phyloP scores from a whole-genome alignment of 2,797 vertebrate genomes.

The Karalla daura region DNA sequence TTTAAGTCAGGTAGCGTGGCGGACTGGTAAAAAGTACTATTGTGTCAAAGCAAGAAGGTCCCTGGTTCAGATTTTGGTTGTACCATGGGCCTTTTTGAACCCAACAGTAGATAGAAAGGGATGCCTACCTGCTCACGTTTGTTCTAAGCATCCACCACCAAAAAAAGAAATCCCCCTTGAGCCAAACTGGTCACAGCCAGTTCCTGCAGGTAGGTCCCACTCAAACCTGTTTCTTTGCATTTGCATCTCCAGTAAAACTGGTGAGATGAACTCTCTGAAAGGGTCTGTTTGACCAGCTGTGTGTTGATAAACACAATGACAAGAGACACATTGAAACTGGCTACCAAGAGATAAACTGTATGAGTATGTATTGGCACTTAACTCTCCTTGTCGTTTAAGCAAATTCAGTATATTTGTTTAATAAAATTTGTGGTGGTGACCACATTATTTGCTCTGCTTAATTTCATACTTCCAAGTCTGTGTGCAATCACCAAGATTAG shows the following conservation, averaged over 20 bases:
- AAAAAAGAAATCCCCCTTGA: neutral
- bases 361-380: neutral
- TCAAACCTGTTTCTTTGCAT: conserved; percentile 17
- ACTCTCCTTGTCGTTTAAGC: neutral
- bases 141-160: neutral
- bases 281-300: conserved; percentile 62
- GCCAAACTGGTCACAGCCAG: conserved; percentile 1
- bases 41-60: too few relatives aligned
- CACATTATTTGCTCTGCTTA: neutral
- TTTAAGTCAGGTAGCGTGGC: too few relatives aligned
- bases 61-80: too few relatives aligned
- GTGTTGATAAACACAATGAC: conserved; percentile 35
- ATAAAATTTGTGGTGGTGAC: neutral
- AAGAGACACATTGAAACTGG: conserved; percentile 13
- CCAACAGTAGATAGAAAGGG: too few relatives aligned
- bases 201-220: conserved; percentile 1
- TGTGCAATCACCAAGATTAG: neutral
- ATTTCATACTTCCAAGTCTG: neutral
- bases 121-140: too few relatives aligned
- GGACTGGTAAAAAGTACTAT: too few relatives aligned
- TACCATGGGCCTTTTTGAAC: too few relatives aligned
- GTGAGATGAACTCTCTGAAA: conserved; percentile 29
- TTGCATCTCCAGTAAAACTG: conserved; percentile 22
- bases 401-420: neutral
- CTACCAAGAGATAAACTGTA: conserved; percentile 3